These are phyloP conservation scores for Harpegnathos saltator DNA, from an alignment of 1,140 invertebrate species.

Conservation along the genomic window DNA sequence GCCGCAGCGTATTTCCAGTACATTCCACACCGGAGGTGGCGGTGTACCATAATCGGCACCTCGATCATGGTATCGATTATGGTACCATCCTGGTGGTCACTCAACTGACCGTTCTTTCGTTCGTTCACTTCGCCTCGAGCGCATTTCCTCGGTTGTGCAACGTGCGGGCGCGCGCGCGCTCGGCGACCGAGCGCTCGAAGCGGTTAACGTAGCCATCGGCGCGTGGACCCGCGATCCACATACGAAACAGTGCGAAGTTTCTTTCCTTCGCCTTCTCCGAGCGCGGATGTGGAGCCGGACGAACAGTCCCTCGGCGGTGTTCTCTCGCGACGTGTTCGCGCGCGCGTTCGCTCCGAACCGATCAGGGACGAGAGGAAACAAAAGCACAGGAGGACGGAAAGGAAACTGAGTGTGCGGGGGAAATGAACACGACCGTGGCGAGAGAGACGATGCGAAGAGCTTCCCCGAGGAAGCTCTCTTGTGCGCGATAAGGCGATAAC, in stretches of 20 bases:
- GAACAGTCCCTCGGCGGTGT: slow-evolving; percentile 66
- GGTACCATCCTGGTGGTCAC: slow-evolving; percentile 15
- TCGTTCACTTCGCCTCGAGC: slow-evolving; percentile 30
- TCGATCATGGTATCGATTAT: neutral
- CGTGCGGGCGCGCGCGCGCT: slow-evolving; percentile 15
- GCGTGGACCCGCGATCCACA: slow-evolving; percentile 85
- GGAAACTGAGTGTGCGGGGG: neutral
- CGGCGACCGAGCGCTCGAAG: slow-evolving; percentile 72
- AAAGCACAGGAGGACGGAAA: neutral
- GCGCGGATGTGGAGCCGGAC: slow-evolving; percentile 5
- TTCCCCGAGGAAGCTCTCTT: neutral
- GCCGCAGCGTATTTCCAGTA: no score
- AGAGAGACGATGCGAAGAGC: slow-evolving; percentile 28
- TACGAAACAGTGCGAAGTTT: slow-evolving; percentile 86
- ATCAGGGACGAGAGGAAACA: neutral
- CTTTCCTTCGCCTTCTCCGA: slow-evolving; percentile 64
- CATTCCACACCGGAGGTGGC: slow-evolving; percentile 13
- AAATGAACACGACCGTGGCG: slow-evolving; percentile 9
- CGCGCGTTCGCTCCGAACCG: slow-evolving; percentile 22
- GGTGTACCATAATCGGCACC: neutral
- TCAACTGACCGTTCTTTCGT: neutral
- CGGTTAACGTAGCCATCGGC: slow-evolving; percentile 83
- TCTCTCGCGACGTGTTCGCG: slow-evolving; percentile 46
- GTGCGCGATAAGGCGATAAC: slow-evolving; percentile 35
- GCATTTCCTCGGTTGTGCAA: slow-evolving; percentile 67